A percentile compares a stretch with the other conserved stretches of the same genome.
phyloP scores from a whole-genome alignment of 2,888 invertebrate genomes.

The Abrostola tripartita region DNA sequence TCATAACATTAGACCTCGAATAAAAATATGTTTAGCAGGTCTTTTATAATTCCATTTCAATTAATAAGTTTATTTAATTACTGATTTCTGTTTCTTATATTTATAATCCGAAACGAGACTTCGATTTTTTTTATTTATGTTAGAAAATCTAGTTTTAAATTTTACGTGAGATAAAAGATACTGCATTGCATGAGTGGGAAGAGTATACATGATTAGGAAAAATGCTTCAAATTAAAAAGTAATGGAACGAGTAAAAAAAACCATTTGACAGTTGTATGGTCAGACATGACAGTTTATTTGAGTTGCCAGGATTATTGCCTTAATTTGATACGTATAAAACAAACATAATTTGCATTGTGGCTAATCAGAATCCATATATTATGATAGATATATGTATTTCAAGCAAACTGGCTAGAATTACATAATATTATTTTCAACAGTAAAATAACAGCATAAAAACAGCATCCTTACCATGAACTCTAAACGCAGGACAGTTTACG shows the following conservation, averaged over 20 bases:
- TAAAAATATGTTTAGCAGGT: not conserved
- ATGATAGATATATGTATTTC: no score
- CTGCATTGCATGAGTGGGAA: conserved; percentile 16
- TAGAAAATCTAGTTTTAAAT: conserved; percentile 36
- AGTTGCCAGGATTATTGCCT: not conserved
- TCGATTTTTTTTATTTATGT: conserved; percentile 46
- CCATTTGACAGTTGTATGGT: conserved; percentile 25
- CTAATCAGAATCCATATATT: no score
- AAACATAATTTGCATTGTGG: no score
- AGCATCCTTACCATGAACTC: no score
- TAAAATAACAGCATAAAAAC: no score
- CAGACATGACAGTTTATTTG: conserved; percentile 24
- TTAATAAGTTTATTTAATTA: not conserved
- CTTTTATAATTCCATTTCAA: not conserved
- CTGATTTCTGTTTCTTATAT: not conserved
- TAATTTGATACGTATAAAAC: not conserved
- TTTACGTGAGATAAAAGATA: conserved; percentile 18
- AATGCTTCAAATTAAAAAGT: conserved; percentile 53
- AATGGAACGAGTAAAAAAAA: conserved; percentile 35
- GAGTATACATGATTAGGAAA: conserved; percentile 37
- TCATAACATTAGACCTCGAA: conserved; percentile 5
- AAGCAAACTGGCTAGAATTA: no score
- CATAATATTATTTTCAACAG: no score
- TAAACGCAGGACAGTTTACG: no score
- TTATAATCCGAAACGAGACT: conserved; percentile 20